A percentile compares a stretch with the other conserved stretches of the same genome.
These are phyloP conservation scores for Chaetogeoica ovagalla DNA, from an alignment of 2,888 invertebrate species.

Conservation along the genomic window DNA sequence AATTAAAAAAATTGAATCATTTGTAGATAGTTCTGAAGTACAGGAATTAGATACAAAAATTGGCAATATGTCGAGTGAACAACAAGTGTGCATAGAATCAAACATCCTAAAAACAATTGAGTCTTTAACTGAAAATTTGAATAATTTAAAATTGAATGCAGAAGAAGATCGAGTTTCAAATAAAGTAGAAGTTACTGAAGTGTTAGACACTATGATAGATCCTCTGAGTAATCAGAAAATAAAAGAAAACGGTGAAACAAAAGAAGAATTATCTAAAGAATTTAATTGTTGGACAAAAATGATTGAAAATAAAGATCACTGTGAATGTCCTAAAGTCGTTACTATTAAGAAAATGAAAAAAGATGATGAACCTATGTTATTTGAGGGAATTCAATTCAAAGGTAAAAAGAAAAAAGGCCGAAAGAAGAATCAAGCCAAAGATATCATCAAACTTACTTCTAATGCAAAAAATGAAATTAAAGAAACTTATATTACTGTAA, in stretches of 20 bases:
- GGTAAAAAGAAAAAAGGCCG: constrained; percentile 36
- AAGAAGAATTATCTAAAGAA: background rate
- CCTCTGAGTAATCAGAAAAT: background rate
- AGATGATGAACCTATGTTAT: constrained; percentile 47
- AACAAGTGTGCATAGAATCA: background rate
- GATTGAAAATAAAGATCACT: constrained; percentile 34
- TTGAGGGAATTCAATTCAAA: constrained; percentile 48
- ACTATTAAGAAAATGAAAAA: constrained; percentile 26
- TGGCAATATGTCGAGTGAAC: background rate
- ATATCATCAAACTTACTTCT: constrained; percentile 25
- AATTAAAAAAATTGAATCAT: constrained; percentile 15
- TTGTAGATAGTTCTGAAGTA: background rate
- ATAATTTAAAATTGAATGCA: constrained; percentile 23
- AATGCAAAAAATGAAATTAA: background rate
- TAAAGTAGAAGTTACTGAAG: background rate
- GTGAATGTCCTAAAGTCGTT: constrained; percentile 39
- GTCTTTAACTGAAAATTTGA: constrained; percentile 26
- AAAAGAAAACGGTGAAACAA: background rate
- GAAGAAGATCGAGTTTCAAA: background rate
- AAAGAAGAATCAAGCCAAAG: constrained; percentile 26
- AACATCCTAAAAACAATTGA: background rate
- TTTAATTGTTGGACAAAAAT: constrained; percentile 11
- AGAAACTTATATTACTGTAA: background rate
- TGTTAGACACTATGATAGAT: background rate
- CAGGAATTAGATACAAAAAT: constrained; percentile 7